Evolutionary conservation across 2,113 vertebrate genomes (phyloP), one percentile per base, ranked within the genome.

Genomic region (Sarotherodon lohbergeri): DNA sequence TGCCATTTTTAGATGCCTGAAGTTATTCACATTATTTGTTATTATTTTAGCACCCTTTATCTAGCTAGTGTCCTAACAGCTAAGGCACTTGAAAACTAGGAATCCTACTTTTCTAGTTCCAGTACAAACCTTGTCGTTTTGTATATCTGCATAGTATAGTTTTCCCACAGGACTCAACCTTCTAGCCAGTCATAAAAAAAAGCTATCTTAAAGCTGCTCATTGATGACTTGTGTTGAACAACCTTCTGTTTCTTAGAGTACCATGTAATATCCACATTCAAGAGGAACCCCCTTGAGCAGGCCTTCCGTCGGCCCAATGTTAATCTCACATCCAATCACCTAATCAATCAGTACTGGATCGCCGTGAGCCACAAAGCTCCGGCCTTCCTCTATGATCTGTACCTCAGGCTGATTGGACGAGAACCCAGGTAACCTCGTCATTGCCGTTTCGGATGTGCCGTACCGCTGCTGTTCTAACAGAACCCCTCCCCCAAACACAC

Each of bases 281-380:
- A 99, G 99, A 99, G 99, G 99, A 99, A 99, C 96, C 99, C 99
- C 96, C 99, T 99, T 96, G 99, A 99, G 95, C 99, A 99, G 98
- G 98, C 98, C 95, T 98, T 99, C 97, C 98, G 99, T 94, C 97
- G 98, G 97, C 99, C 99, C 97, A 99, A 99, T 98, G 98, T 99
- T 96, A 99, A 99, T 98, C 98, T 99, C 97, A 99, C 98, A 97
- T 97, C 98, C 97, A 99, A 99, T 99, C 98, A 98, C 97, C 98
- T 99, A 95, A 99, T 99, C 97, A 99, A 99, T 98, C 98, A 99
- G 96, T 99, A 99, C 97, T 99, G 99, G 99, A 99, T 99, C 96
- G 97, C 98, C 96, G 99, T 99, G 93, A 99, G 98, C 98, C 99
- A 99, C 97, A 99, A 99, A 96, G 98, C 98, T 95, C 98, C 99